Evolutionary conservation across 2,113 vertebrate species (phyloP), one percentile per base, ranked within the genome.

Genomic region (Cervus canadensis): DNA sequence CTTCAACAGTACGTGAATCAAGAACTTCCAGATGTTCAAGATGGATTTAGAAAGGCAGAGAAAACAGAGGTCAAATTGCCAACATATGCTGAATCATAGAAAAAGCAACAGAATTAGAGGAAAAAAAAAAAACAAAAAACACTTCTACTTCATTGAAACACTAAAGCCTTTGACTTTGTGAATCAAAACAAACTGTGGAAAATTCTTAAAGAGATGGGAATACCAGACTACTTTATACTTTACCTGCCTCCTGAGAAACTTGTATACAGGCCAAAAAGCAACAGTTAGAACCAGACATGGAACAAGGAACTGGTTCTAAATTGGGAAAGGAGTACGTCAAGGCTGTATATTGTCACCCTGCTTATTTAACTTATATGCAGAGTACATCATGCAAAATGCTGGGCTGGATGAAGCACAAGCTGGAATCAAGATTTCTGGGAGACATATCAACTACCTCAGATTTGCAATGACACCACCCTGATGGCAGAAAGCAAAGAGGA

Each of bases 1-100:
- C 64, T 36, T 36, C 64, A 36, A 11, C 0, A 36, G 64, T 36
- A 36, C 1, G 2, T 71, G 19, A 36, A 71, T 36, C 1, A 0
- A 71, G 67, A 40, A 36, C n/a, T 71, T 71, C 19, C 67, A 74
- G 10, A 74, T 40, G 36, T 36, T 74, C 36, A 23, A 74, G n/a
- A 74, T 74, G 36, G 19, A 74, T 40, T 74, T 40, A 40, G n/a
- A 74, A 71, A 40, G 36, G 36, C 67, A 74, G n/a, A 74, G 67
- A 74, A 74, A 40, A 40, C 67, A 40, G 36, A 40, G 67, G 67
- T 40, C 36, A 74, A 74, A 12, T 23, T 74, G 67, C 19, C n/a
- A 74, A 40, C 36, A 74, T 74, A 21, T 6, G 3, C 3, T 40
- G 10, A 36, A 74, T 74, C 36, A 74, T 6, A 40, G 67, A 74